Evolutionary conservation across 2,113 vertebrate species (phyloP).

Genomic region (Tylochromis polylepis): DNA sequence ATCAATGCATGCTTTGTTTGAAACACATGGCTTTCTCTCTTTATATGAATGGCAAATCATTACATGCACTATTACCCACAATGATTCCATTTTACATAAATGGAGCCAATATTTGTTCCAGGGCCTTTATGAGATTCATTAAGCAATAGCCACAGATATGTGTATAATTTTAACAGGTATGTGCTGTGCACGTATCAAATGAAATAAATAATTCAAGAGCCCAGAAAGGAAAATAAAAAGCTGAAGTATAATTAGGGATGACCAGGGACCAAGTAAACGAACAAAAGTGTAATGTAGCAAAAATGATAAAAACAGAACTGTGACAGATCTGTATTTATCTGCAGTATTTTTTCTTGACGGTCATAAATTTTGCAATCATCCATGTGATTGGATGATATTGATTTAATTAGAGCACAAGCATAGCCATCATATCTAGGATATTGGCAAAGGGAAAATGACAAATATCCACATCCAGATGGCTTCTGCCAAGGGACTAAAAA

Average conservation of each 20-base stretch:
- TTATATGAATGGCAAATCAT: conserved; percentile 25
- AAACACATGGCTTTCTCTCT: neutral
- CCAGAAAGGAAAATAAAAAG: neutral
- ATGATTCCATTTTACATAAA: conserved; percentile 26
- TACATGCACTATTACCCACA: conserved; percentile 28
- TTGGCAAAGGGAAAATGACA: conserved; percentile 37
- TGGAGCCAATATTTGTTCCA: neutral
- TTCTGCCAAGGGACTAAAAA: conserved; percentile 19
- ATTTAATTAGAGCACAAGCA: conserved; percentile 35
- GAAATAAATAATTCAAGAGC: neutral
- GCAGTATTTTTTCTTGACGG: neutral
- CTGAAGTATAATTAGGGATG: neutral
- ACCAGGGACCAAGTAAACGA: neutral
- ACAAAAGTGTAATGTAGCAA: neutral
- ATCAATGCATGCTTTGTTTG: conserved; percentile 13
- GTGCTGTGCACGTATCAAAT: conserved; percentile 13
- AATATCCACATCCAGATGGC: conserved; percentile 46
- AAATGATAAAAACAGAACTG: neutral
- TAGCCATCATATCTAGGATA: conserved; percentile 2
- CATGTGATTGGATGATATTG: neutral
- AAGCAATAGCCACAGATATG: conserved; percentile 23
- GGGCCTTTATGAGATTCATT: conserved; percentile 35
- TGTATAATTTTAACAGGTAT: conserved; percentile 9
- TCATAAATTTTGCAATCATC: conserved; percentile 1
- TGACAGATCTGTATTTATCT: neutral